A percentile compares a stretch with the other conserved stretches of the same genome.
Conservation (phyloP, 2,113 vertebrate genomes). For the Gopherus flavomarginatus region DNA sequence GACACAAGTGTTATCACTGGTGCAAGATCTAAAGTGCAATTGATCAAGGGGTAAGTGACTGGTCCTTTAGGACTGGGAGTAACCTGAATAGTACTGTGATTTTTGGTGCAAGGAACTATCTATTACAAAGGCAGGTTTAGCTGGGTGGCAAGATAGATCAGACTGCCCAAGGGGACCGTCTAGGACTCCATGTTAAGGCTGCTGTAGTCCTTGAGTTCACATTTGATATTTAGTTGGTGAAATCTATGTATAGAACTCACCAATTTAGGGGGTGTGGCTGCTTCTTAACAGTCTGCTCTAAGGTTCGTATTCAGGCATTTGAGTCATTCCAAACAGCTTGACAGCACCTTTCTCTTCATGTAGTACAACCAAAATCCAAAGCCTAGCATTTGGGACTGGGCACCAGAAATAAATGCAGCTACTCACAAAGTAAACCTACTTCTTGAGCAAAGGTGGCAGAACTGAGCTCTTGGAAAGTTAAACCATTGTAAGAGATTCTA, state of each 20-base stretch:
- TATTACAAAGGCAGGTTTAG: neutral
- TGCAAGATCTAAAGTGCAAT: neutral
- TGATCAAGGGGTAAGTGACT: neutral
- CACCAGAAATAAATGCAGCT: neutral
- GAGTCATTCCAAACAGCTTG: neutral
- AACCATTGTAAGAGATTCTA: neutral
- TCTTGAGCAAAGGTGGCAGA: neutral
- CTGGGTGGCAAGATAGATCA: neutral
- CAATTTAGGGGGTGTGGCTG: neutral
- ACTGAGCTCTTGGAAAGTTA: neutral
- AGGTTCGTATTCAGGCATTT: neutral
- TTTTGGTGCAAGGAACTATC: neutral
- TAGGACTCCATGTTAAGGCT: neutral
- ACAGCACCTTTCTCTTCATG: neutral
- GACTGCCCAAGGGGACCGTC: neutral
- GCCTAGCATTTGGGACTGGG: neutral
- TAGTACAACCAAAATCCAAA: neutral
- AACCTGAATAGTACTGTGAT: neutral
- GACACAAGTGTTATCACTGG: neutral
- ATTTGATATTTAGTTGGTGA: neutral
- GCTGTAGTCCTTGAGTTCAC: neutral
- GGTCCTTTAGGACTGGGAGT: neutral
- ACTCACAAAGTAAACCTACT: neutral
- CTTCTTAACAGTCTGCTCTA: neutral
- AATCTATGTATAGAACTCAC: neutral